A percentile compares a stretch with the other conserved stretches of the same genome.
phyloP scores from a whole-genome alignment of 2,797 vertebrate genomes.

The Babyrousa celebensis region DNA sequence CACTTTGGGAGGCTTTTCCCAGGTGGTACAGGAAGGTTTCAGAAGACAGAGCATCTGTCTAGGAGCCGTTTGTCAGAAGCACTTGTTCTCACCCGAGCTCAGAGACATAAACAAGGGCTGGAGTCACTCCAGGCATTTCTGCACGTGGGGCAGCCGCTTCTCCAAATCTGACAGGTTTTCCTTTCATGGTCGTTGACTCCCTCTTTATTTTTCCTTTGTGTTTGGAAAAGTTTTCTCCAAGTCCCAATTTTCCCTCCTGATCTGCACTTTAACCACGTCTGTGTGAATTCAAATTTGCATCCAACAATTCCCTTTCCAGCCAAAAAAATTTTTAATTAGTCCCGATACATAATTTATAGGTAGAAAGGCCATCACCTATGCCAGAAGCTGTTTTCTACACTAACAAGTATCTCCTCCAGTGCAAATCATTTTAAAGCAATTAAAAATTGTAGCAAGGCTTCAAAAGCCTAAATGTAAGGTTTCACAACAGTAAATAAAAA shows the following conservation, averaged over 20 bases:
- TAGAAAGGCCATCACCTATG: slow-evolving; percentile 69
- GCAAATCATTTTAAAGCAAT: slow-evolving; percentile 81
- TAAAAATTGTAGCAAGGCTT: slow-evolving; percentile 77
- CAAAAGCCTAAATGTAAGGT: slow-evolving; percentile 50
- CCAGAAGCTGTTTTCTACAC: slow-evolving; percentile 76
- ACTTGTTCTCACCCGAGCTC: not conserved
- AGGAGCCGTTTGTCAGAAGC: not conserved
- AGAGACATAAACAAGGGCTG: not conserved
- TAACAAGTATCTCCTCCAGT: slow-evolving; percentile 66
- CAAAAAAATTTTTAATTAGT: slow-evolving; percentile 77
- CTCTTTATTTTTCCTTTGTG: slow-evolving; percentile 49
- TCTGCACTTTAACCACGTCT: slow-evolving; percentile 63
- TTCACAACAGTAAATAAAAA: slow-evolving; percentile 67
- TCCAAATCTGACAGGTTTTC: slow-evolving; percentile 21
- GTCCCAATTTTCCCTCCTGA: slow-evolving; percentile 38
- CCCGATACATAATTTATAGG: slow-evolving; percentile 81
- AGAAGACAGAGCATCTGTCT: not conserved
- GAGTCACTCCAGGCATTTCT: not conserved
- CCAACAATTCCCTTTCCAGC: slow-evolving; percentile 76
- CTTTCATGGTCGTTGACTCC: slow-evolving; percentile 46
- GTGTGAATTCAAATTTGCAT: slow-evolving; percentile 75
- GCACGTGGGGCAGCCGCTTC: not conserved
- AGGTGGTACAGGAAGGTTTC: not conserved
- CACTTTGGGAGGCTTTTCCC: not conserved
- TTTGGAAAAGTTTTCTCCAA: slow-evolving; percentile 47